These are phyloP conservation scores for Actinernus sp. DNA, from an alignment of 92 coral and sea anemone genomes.

Conservation along the genomic window DNA sequence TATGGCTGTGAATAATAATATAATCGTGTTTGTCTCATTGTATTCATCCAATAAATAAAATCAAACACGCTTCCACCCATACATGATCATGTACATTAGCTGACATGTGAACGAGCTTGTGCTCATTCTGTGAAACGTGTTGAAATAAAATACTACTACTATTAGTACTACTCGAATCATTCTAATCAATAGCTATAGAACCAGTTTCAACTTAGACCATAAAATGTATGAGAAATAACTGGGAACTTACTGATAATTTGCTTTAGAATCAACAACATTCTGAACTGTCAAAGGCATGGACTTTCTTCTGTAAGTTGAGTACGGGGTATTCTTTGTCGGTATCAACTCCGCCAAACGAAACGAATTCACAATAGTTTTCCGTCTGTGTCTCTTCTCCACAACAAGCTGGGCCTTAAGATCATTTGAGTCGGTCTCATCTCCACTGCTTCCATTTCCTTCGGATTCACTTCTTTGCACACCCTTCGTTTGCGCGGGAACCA, in stretches of 20 bases:
- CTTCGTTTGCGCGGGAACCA: background rate
- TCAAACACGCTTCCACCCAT: too few species aligned
- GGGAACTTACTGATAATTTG: constrained; percentile 96
- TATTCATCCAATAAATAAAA: too few species aligned
- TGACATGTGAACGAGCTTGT: too few species aligned
- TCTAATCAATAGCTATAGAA: background rate
- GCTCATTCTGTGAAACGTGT: too few species aligned
- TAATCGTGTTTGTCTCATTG: too few species aligned
- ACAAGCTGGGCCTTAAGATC: constrained; percentile 65
- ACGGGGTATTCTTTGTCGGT: constrained; percentile 78
- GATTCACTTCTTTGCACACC: background rate
- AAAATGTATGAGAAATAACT: too few species aligned
- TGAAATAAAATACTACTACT: too few species aligned
- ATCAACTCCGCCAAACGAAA: constrained; percentile 94
- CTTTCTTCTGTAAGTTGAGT: constrained; percentile 79
- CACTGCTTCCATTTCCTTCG: background rate
- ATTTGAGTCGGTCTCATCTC: constrained; percentile 59
- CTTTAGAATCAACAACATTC: constrained; percentile 76
- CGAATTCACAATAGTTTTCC: constrained; percentile 89
- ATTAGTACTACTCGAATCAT: too few species aligned
- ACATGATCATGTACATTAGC: too few species aligned
- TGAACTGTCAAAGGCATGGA: constrained; percentile 80
- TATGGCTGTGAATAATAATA: too few species aligned
- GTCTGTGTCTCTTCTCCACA: constrained; percentile 73
- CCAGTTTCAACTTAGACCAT: background rate